These are phyloP conservation scores for Anagrus nilaparvatae DNA, from an alignment of 1,140 invertebrate genomes.

Conservation along the genomic window DNA sequence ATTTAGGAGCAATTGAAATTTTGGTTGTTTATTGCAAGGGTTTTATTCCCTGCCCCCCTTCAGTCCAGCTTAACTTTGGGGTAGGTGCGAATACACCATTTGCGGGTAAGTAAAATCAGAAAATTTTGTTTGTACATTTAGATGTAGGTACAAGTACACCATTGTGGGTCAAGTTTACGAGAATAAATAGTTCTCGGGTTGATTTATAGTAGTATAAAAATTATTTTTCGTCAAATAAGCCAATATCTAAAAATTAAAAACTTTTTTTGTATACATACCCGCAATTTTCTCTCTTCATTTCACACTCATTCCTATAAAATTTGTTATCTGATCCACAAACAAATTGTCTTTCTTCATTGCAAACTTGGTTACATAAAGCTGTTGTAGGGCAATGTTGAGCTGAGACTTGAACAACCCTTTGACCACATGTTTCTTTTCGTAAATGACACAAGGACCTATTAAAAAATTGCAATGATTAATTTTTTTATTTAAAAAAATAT, in stretches of 20 bases:
- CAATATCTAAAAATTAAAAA: constrained; percentile 2
- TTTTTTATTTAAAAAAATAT: constrained; percentile 1
- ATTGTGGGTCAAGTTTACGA: background rate
- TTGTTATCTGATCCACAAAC: constrained; percentile 88
- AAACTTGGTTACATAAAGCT: constrained; percentile 66
- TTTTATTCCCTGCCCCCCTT: too few relatives aligned
- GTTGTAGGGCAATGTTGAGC: constrained; percentile 73
- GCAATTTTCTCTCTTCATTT: constrained; percentile 86
- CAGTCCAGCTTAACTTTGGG: too few relatives aligned
- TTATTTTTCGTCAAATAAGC: background rate
- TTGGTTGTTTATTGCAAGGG: too few relatives aligned
- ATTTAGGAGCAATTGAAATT: too few relatives aligned
- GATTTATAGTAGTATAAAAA: background rate
- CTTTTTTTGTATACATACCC: constrained; percentile 54
- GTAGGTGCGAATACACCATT: too few relatives aligned
- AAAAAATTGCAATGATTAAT: background rate
- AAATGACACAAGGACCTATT: constrained; percentile 77
- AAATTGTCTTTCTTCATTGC: constrained; percentile 61
- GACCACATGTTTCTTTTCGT: constrained; percentile 70
- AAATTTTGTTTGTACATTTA: too few relatives aligned
- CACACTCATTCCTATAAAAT: constrained; percentile 85
- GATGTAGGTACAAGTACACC: background rate
- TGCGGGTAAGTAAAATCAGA: too few relatives aligned
- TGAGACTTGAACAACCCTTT: constrained; percentile 69
- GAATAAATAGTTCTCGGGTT: background rate